Conservation (phyloP, 2,797 vertebrate species). For the Schizopygopsis malacanthus region DNA sequence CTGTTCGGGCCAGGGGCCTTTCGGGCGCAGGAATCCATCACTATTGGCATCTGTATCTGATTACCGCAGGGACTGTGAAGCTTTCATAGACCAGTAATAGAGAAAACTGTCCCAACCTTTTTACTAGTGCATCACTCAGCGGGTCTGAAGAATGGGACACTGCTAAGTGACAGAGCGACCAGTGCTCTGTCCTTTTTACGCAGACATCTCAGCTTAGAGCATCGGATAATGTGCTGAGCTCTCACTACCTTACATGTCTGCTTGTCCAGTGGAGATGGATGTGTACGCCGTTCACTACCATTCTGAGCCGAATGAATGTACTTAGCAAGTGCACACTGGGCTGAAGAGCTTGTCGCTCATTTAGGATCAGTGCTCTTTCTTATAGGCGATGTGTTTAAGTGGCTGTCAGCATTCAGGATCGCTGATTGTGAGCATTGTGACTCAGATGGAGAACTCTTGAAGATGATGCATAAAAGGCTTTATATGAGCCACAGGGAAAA, state of each 20-base stretch:
- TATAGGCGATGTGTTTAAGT: constrained; percentile 10
- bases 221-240: constrained; percentile 47
- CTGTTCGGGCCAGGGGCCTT: constrained; percentile 46
- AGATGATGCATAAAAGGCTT: neutral
- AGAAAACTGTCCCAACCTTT: constrained; percentile 77
- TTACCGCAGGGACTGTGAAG: constrained; percentile 74
- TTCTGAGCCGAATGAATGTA: neutral
- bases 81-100: constrained; percentile 77
- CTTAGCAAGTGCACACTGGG: neutral
- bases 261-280: constrained; percentile 24
- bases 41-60: constrained; percentile 77
- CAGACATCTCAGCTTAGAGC: constrained; percentile 60
- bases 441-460: neutral
- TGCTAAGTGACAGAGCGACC: constrained; percentile 45
- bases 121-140: constrained; percentile 79
- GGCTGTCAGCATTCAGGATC: neutral
- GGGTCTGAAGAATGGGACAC: constrained; percentile 66
- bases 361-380: constrained; percentile 15
- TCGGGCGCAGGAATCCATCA: constrained; percentile 76
- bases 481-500: neutral
- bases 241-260: constrained; percentile 11
- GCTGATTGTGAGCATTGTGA: neutral
- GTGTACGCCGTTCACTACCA: neutral
- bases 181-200: constrained; percentile 56
- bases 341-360: neutral